A percentile compares a stretch with the other conserved stretches of the same genome.
Conservation (phyloP, 2,888 invertebrate genomes). For the Habroteleia sp. region DNA sequence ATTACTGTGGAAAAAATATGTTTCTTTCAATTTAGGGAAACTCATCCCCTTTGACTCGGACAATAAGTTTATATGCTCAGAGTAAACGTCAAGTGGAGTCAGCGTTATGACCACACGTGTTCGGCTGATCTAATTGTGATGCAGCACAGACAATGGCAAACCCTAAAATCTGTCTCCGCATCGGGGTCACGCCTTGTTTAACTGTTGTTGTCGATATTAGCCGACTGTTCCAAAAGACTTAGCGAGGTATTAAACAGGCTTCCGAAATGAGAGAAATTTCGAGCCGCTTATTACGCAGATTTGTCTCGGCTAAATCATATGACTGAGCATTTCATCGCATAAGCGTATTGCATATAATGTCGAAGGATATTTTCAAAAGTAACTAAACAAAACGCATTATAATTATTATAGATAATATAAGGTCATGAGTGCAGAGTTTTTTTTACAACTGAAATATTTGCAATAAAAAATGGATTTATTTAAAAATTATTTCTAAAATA, state of each 20-base stretch:
- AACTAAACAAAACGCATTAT: too few relatives aligned
- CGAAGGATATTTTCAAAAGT: too few relatives aligned
- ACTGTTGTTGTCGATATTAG: conserved; percentile 62
- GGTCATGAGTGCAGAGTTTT: too few relatives aligned
- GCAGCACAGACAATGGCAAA: conserved; percentile 65
- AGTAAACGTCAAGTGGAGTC: conserved; percentile 60
- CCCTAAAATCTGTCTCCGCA: conserved; percentile 63
- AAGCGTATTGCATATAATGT: too few relatives aligned
- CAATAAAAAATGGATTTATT: too few relatives aligned
- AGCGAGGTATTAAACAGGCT: conserved; percentile 57
- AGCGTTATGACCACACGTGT: conserved; percentile 69
- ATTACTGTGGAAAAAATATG: conserved; percentile 8
- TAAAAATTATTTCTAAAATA: too few relatives aligned
- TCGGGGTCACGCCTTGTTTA: conserved; percentile 66
- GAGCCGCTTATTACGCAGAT: conserved; percentile 60
- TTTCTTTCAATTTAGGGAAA: conserved; percentile 59
- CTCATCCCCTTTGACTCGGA: conserved; percentile 45
- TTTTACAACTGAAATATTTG: too few relatives aligned
- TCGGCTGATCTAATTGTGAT: conserved; percentile 73
- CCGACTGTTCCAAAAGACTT: conserved; percentile 55
- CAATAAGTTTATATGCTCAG: conserved; percentile 49
- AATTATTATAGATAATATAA: too few relatives aligned
- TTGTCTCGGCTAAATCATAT: conserved; percentile 49
- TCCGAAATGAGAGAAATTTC: conserved; percentile 47
- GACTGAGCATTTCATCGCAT: conserved; percentile 1